Percentiles rank a stretch among this genome's conserved stretches.
phyloP scores from a whole-genome alignment of 2,888 invertebrate species.

The Athalia circularis region DNA sequence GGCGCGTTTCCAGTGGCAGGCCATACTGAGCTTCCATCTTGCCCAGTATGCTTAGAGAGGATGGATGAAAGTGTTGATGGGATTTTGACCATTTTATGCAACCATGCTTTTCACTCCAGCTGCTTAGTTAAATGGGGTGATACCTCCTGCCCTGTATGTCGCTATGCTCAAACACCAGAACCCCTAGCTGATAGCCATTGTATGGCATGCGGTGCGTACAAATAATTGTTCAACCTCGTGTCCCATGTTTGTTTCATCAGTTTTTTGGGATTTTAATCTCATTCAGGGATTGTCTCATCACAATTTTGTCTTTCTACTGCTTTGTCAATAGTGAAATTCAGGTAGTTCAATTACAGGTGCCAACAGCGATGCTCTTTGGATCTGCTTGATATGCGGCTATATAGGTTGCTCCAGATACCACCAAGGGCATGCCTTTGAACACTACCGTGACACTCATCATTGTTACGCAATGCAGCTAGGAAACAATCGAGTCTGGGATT shows the following conservation, averaged over 20 bases:
- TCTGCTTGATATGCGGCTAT: conserved; percentile 98
- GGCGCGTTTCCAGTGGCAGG: conserved; percentile 85
- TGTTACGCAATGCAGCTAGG: conserved; percentile 98
- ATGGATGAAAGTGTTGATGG: conserved; percentile 99
- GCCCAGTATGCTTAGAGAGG: conserved; percentile 96
- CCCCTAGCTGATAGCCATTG: conserved; percentile 83
- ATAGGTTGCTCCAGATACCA: conserved; percentile 97
- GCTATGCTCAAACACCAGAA: conserved; percentile 91
- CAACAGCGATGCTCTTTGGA: conserved; percentile 93
- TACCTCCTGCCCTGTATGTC: conserved; percentile 98
- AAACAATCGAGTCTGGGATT: conserved; percentile 99
- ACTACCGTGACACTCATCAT: conserved; percentile 96
- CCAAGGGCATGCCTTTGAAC: conserved; percentile 95
- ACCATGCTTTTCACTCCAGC: conserved; percentile 97
- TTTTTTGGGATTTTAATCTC: too few relatives aligned
- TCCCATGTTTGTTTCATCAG: too few relatives aligned
- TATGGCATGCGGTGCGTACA: conserved; percentile 79
- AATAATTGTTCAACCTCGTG: conserved; percentile 25
- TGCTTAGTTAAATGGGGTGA: conserved; percentile 98
- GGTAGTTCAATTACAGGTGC: conserved; percentile 62
- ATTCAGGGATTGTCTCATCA: neutral
- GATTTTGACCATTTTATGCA: conserved; percentile 97
- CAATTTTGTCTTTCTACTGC: neutral
- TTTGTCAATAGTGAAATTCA: conserved; percentile 74
- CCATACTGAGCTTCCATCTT: conserved; percentile 96